These are phyloP conservation scores for Adelognathus sp. DNA, from an alignment of 2,888 invertebrate genomes.

Conservation along the genomic window DNA sequence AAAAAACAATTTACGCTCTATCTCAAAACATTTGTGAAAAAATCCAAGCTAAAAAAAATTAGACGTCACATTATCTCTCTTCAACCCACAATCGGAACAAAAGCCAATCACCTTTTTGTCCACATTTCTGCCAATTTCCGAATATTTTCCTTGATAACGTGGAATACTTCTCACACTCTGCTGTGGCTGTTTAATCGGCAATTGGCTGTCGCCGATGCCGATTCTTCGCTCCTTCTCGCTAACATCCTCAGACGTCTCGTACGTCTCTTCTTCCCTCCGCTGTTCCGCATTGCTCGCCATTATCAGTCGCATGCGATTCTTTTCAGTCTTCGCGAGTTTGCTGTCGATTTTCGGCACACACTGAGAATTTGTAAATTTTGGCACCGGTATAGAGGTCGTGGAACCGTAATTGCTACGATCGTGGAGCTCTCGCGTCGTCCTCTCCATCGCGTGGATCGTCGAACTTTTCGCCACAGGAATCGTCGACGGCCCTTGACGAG, in stretches of 20 bases:
- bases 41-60: not conserved
- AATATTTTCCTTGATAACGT: conserved; percentile 40
- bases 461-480: conserved; percentile 24
- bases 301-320: conserved; percentile 75
- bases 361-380: conserved; percentile 60
- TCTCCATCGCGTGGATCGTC: conserved; percentile 16
- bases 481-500: conserved; percentile 15
- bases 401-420: conserved; percentile 11
- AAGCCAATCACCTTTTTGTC: conserved; percentile 44
- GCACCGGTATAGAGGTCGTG: conserved; percentile 69
- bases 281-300: conserved; percentile 65
- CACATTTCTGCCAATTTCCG: conserved; percentile 23
- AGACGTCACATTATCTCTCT: not conserved
- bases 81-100: not conserved
- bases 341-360: conserved; percentile 62
- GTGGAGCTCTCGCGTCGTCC: conserved; percentile 10
- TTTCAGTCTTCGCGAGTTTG: conserved; percentile 77
- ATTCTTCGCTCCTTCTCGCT: conserved; percentile 68
- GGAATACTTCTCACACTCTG: conserved; percentile 41
- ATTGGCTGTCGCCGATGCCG: conserved; percentile 32
- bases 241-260: conserved; percentile 41
- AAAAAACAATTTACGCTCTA: no score
- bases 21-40: no score
- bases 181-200: not conserved
- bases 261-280: not conserved